These are phyloP conservation scores for Dasysyrphus tricinctus DNA, from an alignment of 2,888 invertebrate species.

Conservation along the genomic window DNA sequence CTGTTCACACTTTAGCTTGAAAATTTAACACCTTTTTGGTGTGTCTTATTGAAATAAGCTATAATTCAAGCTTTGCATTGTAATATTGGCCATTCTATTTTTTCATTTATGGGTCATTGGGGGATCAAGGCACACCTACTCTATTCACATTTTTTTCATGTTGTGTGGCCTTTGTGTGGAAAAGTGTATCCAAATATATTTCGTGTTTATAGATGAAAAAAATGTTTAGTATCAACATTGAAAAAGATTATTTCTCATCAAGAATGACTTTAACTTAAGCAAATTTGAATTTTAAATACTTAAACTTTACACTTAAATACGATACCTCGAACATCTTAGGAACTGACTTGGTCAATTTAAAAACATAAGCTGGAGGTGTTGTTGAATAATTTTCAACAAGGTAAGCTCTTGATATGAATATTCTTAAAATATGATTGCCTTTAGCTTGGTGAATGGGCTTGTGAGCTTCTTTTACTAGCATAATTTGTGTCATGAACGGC, in stretches of 20 bases:
- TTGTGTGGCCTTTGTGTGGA: constrained; percentile 5
- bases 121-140: constrained; percentile 12
- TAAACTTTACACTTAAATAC: background rate
- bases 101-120: constrained; percentile 19
- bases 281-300: constrained; percentile 1
- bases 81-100: constrained; percentile 1
- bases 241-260: background rate
- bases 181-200: background rate
- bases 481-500: no score
- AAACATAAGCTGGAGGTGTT: background rate
- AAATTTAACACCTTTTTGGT: constrained; percentile 3
- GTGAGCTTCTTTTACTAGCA: no score
- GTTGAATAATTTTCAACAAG: background rate
- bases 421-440: no score
- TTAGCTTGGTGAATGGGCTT: no score
- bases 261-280: background rate
- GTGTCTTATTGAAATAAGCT: constrained; percentile 7
- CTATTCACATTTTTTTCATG: background rate
- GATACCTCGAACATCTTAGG: background rate
- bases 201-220: background rate
- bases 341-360: background rate
- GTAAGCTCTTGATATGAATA: background rate
- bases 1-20: constrained; percentile 3
- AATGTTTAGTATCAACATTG: background rate
- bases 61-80: constrained; percentile 26